A percentile compares a stretch with the other conserved stretches of the same genome.
Evolutionary conservation across 2,888 invertebrate species (phyloP).

Genomic region (Hesperia comma): DNA sequence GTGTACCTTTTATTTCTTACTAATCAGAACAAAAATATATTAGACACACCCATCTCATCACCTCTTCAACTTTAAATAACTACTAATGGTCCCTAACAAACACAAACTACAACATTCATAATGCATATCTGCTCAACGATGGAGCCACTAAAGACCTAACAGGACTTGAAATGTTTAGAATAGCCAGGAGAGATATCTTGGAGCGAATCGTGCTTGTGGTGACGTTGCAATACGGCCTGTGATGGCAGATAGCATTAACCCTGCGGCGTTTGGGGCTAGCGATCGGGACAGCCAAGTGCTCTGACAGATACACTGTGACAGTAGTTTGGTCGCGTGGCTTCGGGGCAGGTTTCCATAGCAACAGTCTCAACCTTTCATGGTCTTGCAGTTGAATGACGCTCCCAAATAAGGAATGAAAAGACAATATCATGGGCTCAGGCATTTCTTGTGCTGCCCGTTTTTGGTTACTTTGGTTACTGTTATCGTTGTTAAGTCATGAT

Average conservation of each 20-base stretch:
- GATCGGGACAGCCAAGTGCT: not conserved
- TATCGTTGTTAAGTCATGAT: too few relatives aligned
- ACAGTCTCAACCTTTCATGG: not conserved
- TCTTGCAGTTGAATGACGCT: not conserved
- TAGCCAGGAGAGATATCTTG: constrained; percentile 24
- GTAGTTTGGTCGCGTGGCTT: not conserved
- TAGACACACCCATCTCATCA: not conserved
- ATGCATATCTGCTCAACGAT: not conserved
- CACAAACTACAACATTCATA: not conserved
- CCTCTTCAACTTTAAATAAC: not conserved
- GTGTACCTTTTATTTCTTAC: too few relatives aligned
- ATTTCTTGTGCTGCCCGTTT: too few relatives aligned
- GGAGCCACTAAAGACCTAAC: constrained; percentile 3
- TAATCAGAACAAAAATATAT: too few relatives aligned
- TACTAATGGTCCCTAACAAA: not conserved
- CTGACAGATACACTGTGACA: not conserved
- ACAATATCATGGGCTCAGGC: too few relatives aligned
- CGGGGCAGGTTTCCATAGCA: not conserved
- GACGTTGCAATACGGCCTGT: constrained; percentile 18
- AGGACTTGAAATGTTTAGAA: constrained; percentile 23
- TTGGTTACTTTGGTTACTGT: too few relatives aligned
- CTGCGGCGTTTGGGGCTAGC: not conserved
- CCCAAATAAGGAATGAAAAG: not conserved
- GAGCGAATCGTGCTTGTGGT: constrained; percentile 19
- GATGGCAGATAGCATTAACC: constrained; percentile 28